Percentiles rank a stretch among this genome's conserved stretches.
These are phyloP conservation scores for Drosophila lowei DNA, from an alignment of 1,140 invertebrate species.

Conservation along the genomic window DNA sequence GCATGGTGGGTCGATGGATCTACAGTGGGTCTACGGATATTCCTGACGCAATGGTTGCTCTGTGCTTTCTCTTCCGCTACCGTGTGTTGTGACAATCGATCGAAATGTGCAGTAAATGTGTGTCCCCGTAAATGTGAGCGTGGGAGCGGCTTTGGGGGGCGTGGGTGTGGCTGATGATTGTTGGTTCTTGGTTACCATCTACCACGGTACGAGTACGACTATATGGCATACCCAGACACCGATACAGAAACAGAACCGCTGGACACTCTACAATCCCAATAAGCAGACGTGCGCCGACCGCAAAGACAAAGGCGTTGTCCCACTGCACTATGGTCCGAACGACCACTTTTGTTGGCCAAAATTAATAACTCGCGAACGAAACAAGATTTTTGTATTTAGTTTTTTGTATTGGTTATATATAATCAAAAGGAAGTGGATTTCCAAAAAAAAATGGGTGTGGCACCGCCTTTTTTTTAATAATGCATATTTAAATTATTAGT, in stretches of 20 bases:
- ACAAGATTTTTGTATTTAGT: too few relatives aligned
- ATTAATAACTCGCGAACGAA: too few relatives aligned
- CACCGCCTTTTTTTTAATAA: too few relatives aligned
- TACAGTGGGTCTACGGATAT: background rate
- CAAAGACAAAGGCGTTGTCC: conserved; percentile 56
- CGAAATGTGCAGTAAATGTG: conserved; percentile 43
- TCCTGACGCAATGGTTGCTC: background rate
- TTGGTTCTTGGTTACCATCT: conserved; percentile 1
- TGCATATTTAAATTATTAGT: too few relatives aligned
- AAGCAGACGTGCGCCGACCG: conserved; percentile 42
- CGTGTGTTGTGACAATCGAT: conserved; percentile 58
- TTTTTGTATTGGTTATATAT: too few relatives aligned
- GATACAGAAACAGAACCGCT: background rate
- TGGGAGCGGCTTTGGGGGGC: too few relatives aligned
- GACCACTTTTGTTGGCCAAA: too few relatives aligned
- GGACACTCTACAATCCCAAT: conserved; percentile 44
- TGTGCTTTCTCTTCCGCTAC: background rate
- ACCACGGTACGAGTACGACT: too few relatives aligned
- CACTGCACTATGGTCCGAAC: too few relatives aligned
- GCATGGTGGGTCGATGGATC: background rate
- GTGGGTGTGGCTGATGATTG: background rate
- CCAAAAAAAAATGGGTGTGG: too few relatives aligned
- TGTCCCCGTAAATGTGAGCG: background rate
- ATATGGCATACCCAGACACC: background rate
- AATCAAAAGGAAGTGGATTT: too few relatives aligned